Evolutionary conservation across 2,888 invertebrate genomes (phyloP).

Genomic region (Vesta saturnalis): DNA sequence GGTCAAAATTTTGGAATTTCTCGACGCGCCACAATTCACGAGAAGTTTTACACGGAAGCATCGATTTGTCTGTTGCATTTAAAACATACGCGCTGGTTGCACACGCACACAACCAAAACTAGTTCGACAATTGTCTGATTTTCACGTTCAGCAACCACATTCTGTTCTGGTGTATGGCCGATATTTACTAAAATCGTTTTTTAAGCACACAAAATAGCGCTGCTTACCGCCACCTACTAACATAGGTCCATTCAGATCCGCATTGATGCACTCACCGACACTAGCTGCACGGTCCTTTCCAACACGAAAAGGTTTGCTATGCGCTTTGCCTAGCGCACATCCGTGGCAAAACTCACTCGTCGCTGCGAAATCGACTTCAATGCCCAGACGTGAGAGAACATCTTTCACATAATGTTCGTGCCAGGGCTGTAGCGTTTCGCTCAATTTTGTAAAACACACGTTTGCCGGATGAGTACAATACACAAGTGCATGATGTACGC

Average conservation of each 20-base stretch:
- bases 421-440: conserved; percentile 8
- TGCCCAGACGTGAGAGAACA: background rate
- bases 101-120: conserved; percentile 41
- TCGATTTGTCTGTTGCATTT: too few species aligned
- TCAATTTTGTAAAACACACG: conserved; percentile 2
- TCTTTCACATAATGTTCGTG: conserved; percentile 1
- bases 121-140: conserved; percentile 31
- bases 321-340: conserved; percentile 8
- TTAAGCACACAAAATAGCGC: conserved; percentile 41
- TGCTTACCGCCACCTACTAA: conserved; percentile 21
- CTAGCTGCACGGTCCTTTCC: conserved; percentile 11
- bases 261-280: conserved; percentile 38
- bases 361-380: background rate
- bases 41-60: conserved; percentile 23
- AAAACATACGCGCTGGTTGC: too few species aligned
- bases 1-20: conserved; percentile 28
- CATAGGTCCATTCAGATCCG: conserved; percentile 43
- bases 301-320: conserved; percentile 2
- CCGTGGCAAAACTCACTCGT: background rate
- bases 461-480: background rate
- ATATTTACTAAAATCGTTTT: conserved; percentile 39
- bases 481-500: conserved; percentile 2
- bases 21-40: conserved; percentile 35
- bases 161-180: conserved; percentile 39
- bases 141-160: conserved; percentile 28